Evolutionary conservation across 2,113 vertebrate genomes (phyloP), one percentile per base, ranked within the genome.

Genomic region (Shinisaurus crocodilurus): DNA sequence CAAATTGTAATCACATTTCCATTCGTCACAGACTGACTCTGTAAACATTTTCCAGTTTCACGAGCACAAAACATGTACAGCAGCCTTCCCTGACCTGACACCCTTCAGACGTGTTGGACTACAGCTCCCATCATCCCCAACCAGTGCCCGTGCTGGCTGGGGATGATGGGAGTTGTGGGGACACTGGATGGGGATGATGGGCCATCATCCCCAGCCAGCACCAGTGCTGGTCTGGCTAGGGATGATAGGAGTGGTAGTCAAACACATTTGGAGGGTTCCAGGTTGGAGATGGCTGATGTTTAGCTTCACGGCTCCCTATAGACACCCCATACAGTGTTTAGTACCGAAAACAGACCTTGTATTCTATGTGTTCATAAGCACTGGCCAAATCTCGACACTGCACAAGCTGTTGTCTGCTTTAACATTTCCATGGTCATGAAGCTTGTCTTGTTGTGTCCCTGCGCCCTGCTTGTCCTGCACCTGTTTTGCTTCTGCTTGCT

Each of bases 1-100:
- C 48, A 69, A 27, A 45, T 91, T 89, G 92, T 48, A 85, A 80
- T 60, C 70, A 13, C 0, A 0, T 89, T 96, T 82, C 88, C 82
- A 89, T 45, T 63, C 85, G 93, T 45, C 92, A 50, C 0, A 0
- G 37, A 88, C 85, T 70, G 10, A 76, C 40, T 54, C 34, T 18
- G 10, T 48, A 50, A 85, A 67, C 10, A 37, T 77, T 48, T 83
- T 76, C 45, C 70, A 69, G 20, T 81, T 27, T 89, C 0, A 0
- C 82, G 57, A 83, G 72, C 88, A 92, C 74, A 83, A 85, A 84
- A 87, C 37, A 72, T 87, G 89, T 88, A 85, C 0, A 0, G 20
- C n/a, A 65, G n/a, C 57, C 23, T 65, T 65, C n/a, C 20, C 80
- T 50, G 60, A 63, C 3, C 5, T 60, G 18, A 8, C 25, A 13